phyloP scores from a whole-genome alignment of 2,113 vertebrate genomes.

The Tylochromis polylepis region DNA sequence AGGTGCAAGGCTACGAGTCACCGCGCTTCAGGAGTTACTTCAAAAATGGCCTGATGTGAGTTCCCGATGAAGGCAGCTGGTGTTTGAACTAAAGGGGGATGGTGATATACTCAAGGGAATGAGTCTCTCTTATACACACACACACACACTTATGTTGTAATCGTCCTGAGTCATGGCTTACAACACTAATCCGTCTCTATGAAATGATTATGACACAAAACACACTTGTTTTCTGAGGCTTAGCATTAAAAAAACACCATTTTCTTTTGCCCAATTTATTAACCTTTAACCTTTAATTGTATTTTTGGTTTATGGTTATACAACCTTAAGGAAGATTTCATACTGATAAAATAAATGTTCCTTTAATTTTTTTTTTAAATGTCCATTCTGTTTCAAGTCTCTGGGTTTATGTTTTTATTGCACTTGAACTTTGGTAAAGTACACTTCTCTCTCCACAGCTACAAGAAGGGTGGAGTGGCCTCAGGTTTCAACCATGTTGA shows the following conservation, averaged over 20 bases:
- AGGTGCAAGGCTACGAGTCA: conserved; percentile 82
- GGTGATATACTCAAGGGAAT: background rate
- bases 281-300: background rate
- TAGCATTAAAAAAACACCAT: background rate
- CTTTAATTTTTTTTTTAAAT: background rate
- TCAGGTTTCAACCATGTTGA: conserved; percentile 87
- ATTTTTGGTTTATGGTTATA: background rate
- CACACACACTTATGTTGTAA: background rate
- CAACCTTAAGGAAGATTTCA: background rate
- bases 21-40: conserved; percentile 84
- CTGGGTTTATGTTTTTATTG: conserved; percentile 10
- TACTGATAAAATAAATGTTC: background rate
- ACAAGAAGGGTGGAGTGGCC: conserved; percentile 87
- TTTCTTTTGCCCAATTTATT: background rate
- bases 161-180: conserved; percentile 9
- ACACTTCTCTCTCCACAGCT: conserved; percentile 67
- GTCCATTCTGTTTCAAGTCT: background rate
- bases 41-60: conserved; percentile 85
- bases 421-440: conserved; percentile 45
- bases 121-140: background rate
- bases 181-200: conserved; percentile 20
- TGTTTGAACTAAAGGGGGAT: background rate
- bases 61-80: background rate
- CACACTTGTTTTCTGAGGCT: background rate
- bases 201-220: conserved; percentile 31